These are phyloP conservation scores for Datnioides undecimradiatus DNA, from an alignment of 2,113 vertebrate genomes.

Conservation along the genomic window DNA sequence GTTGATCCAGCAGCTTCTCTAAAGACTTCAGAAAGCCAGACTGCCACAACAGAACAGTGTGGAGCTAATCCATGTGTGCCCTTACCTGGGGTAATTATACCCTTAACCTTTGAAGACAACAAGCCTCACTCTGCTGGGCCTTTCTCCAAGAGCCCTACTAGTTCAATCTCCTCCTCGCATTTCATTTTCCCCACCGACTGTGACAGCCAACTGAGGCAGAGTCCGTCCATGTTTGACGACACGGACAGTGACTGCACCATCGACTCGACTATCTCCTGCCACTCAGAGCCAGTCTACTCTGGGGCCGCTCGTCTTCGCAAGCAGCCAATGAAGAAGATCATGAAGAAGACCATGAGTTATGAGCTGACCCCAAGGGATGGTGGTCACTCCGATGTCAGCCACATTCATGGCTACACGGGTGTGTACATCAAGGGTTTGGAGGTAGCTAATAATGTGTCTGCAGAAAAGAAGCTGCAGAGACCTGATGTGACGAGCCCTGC, in stretches of 20 bases:
- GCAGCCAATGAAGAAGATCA: slow-evolving; percentile 88
- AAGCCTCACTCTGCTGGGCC: slow-evolving; percentile 64
- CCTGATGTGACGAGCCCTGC: slow-evolving; percentile 77
- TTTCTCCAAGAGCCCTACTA: slow-evolving; percentile 63
- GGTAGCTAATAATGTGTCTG: slow-evolving; percentile 81
- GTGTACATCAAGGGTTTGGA: slow-evolving; percentile 88
- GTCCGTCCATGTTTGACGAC: slow-evolving; percentile 79
- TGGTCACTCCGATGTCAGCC: slow-evolving; percentile 70
- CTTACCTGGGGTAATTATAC: slow-evolving; percentile 30
- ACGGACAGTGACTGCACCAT: slow-evolving; percentile 84
- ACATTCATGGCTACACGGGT: slow-evolving; percentile 83
- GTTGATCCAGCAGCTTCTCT: background rate
- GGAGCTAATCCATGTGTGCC: slow-evolving; percentile 13
- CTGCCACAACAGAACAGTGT: slow-evolving; percentile 5
- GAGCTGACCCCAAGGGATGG: slow-evolving; percentile 70
- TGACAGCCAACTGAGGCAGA: slow-evolving; percentile 64
- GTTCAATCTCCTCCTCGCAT: slow-evolving; percentile 63
- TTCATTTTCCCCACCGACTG: slow-evolving; percentile 68
- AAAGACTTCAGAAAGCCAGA: slow-evolving; percentile 33
- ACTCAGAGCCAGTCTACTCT: slow-evolving; percentile 80
- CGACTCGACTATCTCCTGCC: slow-evolving; percentile 81
- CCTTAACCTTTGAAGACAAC: slow-evolving; percentile 64
- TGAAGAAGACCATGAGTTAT: slow-evolving; percentile 87
- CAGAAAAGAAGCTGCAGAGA: slow-evolving; percentile 83
- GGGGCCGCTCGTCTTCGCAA: slow-evolving; percentile 78